Conservation (phyloP, 2,888 invertebrate species). For the Drosophila mercatorum region DNA sequence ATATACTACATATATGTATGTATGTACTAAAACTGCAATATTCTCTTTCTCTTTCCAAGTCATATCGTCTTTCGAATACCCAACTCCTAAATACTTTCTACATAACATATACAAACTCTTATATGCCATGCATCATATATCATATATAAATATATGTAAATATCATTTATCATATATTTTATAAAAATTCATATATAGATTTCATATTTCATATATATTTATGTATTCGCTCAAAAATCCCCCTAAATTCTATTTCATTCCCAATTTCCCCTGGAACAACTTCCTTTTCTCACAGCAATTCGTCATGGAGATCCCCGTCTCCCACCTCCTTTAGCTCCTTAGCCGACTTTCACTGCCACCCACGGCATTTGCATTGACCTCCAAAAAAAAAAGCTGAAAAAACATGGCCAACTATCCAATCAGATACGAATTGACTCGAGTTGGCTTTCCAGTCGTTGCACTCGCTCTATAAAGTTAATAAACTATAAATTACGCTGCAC, state of each 20-base stretch:
- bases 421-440: constrained; percentile 25
- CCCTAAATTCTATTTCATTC: not conserved
- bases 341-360: constrained; percentile 53
- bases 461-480: constrained; percentile 77
- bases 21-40: too few species aligned
- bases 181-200: too few species aligned
- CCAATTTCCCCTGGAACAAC: too few species aligned
- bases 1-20: too few species aligned
- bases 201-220: too few species aligned
- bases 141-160: too few species aligned
- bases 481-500: constrained; percentile 73
- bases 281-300: not conserved
- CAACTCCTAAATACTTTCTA: too few species aligned
- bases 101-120: too few species aligned
- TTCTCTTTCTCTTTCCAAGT: too few species aligned
- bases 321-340: not conserved
- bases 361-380: constrained; percentile 52
- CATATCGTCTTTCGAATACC: too few species aligned
- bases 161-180: too few species aligned
- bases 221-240: not conserved
- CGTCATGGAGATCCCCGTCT: not conserved
- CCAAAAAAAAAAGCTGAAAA: constrained; percentile 50
- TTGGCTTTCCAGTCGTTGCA: constrained; percentile 72
- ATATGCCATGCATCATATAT: too few species aligned
- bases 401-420: constrained; percentile 25